Evolutionary conservation across 2,888 invertebrate genomes (phyloP).

Genomic region (Ditula angustiorana): DNA sequence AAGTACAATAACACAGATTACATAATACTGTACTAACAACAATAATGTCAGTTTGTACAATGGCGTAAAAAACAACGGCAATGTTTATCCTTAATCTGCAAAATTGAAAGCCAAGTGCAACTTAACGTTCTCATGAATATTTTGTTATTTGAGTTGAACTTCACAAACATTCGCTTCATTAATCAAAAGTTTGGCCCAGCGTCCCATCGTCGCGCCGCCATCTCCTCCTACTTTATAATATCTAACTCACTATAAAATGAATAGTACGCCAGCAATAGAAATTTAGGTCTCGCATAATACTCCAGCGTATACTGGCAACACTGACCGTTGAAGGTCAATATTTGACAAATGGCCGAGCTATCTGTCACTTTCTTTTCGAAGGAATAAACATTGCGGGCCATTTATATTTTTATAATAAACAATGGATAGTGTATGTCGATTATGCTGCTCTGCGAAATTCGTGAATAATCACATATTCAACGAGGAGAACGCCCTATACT

Average conservation of each 20-base stretch:
- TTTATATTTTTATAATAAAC: constrained; percentile 50
- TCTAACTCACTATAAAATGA: constrained; percentile 46
- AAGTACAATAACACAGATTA: too few species aligned
- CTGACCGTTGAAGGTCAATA: constrained; percentile 63
- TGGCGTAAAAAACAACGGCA: neutral
- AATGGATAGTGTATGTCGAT: constrained; percentile 78
- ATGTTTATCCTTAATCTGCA: neutral
- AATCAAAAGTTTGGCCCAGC: constrained; percentile 85
- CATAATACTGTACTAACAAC: too few species aligned
- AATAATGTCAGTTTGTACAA: too few species aligned
- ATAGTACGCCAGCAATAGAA: constrained; percentile 45
- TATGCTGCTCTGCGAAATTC: constrained; percentile 78
- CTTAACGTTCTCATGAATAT: constrained; percentile 74
- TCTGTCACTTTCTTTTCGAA: constrained; percentile 65
- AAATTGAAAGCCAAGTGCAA: constrained; percentile 49
- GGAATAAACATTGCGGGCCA: constrained; percentile 61
- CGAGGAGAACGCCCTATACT: constrained; percentile 87
- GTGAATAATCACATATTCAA: constrained; percentile 90
- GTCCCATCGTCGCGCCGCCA: constrained; percentile 62
- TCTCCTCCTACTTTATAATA: constrained; percentile 61
- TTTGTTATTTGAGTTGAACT: constrained; percentile 77
- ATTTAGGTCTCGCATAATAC: constrained; percentile 70
- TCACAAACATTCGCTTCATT: constrained; percentile 81
- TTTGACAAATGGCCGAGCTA: constrained; percentile 74
- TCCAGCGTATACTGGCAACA: constrained; percentile 60